Percentiles rank a stretch among this genome's conserved stretches.
Evolutionary conservation across 2,888 invertebrate species (phyloP).

Genomic region (Carabus problematicus): DNA sequence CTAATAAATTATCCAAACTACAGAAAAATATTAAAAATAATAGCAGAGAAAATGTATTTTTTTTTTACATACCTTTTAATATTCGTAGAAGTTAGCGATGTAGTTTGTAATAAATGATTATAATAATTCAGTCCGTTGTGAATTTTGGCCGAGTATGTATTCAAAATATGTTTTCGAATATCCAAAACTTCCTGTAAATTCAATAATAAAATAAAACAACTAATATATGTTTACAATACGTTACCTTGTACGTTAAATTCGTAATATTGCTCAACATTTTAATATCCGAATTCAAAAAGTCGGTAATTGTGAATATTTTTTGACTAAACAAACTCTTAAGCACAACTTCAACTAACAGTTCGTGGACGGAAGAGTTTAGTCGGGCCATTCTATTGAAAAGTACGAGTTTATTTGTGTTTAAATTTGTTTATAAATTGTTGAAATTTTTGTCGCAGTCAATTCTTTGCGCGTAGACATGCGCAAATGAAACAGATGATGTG

Average conservation of each 20-base stretch:
- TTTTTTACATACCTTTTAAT: constrained; percentile 27
- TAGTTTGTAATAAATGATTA: constrained; percentile 28
- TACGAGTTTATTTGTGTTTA: constrained; percentile 9
- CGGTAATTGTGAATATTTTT: constrained; percentile 64
- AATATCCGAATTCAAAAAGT: constrained; percentile 66
- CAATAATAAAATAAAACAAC: constrained; percentile 13
- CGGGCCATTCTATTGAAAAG: constrained; percentile 47
- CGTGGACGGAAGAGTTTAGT: constrained; percentile 49
- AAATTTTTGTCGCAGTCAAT: constrained; percentile 19
- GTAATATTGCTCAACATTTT: constrained; percentile 63
- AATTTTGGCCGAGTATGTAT: constrained; percentile 62
- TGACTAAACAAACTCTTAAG: constrained; percentile 61
- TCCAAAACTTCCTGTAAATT: constrained; percentile 57
- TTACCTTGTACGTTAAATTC: constrained; percentile 62
- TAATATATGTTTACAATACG: neutral
- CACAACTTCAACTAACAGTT: constrained; percentile 58
- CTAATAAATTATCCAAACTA: constrained; percentile 72
- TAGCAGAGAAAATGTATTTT: neutral
- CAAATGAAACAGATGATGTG: neutral
- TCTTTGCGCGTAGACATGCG: constrained; percentile 26
- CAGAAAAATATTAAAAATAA: constrained; percentile 51
- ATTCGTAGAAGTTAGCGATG: constrained; percentile 18
- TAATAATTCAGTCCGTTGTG: constrained; percentile 55
- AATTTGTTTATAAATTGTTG: constrained; percentile 4
- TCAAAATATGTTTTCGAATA: constrained; percentile 60